phyloP scores from a whole-genome alignment of 1,140 invertebrate species.

The Drosophila tropicalis region DNA sequence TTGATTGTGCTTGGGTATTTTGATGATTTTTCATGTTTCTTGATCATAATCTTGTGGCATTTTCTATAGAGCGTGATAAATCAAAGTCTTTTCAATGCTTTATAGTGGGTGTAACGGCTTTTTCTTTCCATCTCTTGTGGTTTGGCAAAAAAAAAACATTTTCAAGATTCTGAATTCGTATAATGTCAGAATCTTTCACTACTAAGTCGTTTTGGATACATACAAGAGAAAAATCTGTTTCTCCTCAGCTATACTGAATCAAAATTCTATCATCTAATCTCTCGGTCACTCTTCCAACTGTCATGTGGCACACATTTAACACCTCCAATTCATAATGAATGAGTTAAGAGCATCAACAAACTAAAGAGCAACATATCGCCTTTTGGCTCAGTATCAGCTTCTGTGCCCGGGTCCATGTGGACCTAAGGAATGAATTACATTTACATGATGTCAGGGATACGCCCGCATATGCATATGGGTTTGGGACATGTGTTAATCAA shows the following conservation, averaged over 20 bases:
- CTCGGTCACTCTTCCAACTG: not conserved
- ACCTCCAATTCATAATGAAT: slow-evolving; percentile 81
- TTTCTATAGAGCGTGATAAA: slow-evolving; percentile 48
- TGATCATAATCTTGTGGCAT: slow-evolving; percentile 74
- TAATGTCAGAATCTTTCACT: slow-evolving; percentile 14
- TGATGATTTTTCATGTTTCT: slow-evolving; percentile 44
- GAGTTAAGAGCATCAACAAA: slow-evolving; percentile 81
- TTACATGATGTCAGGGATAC: slow-evolving; percentile 56
- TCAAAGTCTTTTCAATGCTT: slow-evolving; percentile 34
- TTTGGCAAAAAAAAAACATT: not conserved
- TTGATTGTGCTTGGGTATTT: slow-evolving; percentile 48
- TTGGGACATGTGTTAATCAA: slow-evolving; percentile 79
- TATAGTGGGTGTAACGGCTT: slow-evolving; percentile 39
- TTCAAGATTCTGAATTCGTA: slow-evolving; percentile 32
- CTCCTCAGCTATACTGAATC: no score
- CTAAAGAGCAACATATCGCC: slow-evolving; percentile 65
- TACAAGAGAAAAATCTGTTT: no score
- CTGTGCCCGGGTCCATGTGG: slow-evolving; percentile 30
- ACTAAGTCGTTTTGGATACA: not conserved
- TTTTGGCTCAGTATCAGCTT: slow-evolving; percentile 21
- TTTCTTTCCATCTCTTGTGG: slow-evolving; percentile 13
- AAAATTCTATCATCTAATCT: no score
- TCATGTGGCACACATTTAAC: slow-evolving; percentile 67
- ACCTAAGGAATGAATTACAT: slow-evolving; percentile 30
- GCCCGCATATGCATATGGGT: slow-evolving; percentile 57